Evolutionary conservation across 2,888 invertebrate genomes (phyloP).

Genomic region (Diachrysia chrysitis): DNA sequence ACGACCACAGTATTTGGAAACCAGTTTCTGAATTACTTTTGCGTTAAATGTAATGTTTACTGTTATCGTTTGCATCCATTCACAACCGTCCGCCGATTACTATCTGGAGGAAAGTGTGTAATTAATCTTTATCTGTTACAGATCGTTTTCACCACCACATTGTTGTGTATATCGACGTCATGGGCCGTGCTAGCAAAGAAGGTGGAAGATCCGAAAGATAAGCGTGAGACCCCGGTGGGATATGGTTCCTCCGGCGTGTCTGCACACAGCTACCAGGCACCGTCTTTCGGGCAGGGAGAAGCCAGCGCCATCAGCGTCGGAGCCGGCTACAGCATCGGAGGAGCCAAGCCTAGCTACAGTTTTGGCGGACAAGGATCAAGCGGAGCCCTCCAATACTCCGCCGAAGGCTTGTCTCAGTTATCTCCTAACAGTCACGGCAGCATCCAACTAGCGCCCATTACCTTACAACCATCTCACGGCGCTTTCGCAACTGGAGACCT

Average conservation of each 20-base stretch:
- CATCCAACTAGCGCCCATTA: constrained; percentile 80
- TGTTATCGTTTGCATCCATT: constrained; percentile 47
- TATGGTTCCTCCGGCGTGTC: constrained; percentile 69
- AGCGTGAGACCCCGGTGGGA: constrained; percentile 78
- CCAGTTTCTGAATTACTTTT: constrained; percentile 69
- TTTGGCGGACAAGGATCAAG: constrained; percentile 73
- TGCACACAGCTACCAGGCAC: constrained; percentile 65
- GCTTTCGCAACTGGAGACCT: constrained; percentile 74
- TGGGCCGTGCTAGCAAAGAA: constrained; percentile 76
- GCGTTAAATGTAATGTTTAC: constrained; percentile 62
- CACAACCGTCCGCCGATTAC: constrained; percentile 28
- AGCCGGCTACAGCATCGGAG: constrained; percentile 85
- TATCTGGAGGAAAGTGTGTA: constrained; percentile 51
- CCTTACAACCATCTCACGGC: constrained; percentile 76
- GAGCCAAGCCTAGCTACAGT: constrained; percentile 76
- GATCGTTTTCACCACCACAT: constrained; percentile 79
- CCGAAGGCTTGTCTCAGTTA: constrained; percentile 64
- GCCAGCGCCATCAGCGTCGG: constrained; percentile 83
- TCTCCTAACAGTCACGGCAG: constrained; percentile 74
- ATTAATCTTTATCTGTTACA: constrained; percentile 70
- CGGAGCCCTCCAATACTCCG: constrained; percentile 69
- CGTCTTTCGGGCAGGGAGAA: constrained; percentile 74
- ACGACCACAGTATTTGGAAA: constrained; percentile 69
- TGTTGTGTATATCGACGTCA: constrained; percentile 78
- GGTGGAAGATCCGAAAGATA: constrained; percentile 79